Conservation (phyloP, 2,113 vertebrate genomes). For the Pongo pygmaeus region DNA sequence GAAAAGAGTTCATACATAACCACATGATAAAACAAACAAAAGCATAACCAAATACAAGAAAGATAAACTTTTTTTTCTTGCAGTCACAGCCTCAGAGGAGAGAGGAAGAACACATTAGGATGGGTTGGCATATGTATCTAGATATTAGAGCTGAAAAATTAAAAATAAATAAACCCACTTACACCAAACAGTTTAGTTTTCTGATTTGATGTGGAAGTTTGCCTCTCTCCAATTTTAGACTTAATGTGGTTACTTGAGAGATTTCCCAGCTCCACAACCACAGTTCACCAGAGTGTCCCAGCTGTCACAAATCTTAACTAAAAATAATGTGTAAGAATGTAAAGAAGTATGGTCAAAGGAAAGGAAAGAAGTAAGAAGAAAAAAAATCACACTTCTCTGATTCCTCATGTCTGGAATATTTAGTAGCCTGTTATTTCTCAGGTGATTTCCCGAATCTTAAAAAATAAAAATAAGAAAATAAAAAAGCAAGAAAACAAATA, state of each 20-base stretch:
- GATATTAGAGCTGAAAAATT: background rate
- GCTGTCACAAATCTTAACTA: background rate
- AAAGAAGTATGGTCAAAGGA: rapidly evolving
- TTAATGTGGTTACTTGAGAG: background rate
- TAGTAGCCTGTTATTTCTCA: background rate
- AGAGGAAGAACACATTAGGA: background rate
- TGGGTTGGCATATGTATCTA: background rate
- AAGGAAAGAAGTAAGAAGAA: background rate
- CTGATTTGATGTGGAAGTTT: background rate
- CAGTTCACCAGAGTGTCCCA: rapidly evolving
- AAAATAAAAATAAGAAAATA: background rate
- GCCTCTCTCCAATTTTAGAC: background rate
- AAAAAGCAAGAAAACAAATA: background rate
- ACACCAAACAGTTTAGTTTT: background rate
- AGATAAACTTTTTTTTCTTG: background rate
- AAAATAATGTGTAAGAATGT: background rate
- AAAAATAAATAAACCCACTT: background rate
- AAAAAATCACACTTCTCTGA: background rate
- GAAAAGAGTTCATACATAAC: background rate
- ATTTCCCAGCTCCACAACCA: background rate
- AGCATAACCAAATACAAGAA: background rate
- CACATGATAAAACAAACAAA: background rate
- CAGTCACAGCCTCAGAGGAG: background rate
- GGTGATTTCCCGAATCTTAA: background rate
- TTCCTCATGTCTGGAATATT: background rate